phyloP scores from a whole-genome alignment of 1,140 invertebrate genomes.

The Anastatus disparis region DNA sequence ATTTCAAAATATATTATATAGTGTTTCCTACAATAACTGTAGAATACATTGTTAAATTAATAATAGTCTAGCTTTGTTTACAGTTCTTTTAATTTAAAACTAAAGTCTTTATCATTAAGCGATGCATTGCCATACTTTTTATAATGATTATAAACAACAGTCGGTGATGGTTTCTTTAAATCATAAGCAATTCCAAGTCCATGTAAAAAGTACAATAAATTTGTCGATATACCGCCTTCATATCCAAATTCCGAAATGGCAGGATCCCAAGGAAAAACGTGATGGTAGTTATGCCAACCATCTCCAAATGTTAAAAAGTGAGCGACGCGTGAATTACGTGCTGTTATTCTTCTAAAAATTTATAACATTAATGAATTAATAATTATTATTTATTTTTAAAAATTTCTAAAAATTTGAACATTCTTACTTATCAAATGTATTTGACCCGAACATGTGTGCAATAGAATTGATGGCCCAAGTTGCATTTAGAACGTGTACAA shows the following conservation, averaged over 20 bases:
- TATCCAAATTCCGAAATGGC: slow-evolving; percentile 84
- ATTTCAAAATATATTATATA: no score
- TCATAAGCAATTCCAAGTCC: slow-evolving; percentile 86
- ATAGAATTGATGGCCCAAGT: slow-evolving; percentile 80
- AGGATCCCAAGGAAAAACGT: slow-evolving; percentile 91
- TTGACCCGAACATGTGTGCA: slow-evolving; percentile 75
- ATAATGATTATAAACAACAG: slow-evolving; percentile 74
- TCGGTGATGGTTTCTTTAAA: slow-evolving; percentile 78
- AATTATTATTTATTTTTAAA: neutral
- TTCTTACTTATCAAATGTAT: slow-evolving; percentile 74
- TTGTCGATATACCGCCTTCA: slow-evolving; percentile 80
- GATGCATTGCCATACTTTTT: slow-evolving; percentile 78
- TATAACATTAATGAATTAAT: slow-evolving; percentile 46
- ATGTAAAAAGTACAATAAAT: slow-evolving; percentile 83
- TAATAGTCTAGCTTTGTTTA: no score
- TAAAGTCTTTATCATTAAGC: no score
- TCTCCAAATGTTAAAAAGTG: slow-evolving; percentile 76
- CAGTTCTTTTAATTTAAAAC: no score
- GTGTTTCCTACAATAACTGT: no score
- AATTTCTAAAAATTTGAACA: neutral
- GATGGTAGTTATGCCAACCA: slow-evolving; percentile 96
- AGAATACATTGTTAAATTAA: no score
- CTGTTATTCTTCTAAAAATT: slow-evolving; percentile 74
- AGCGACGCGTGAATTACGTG: slow-evolving; percentile 73
- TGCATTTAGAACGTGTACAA: slow-evolving; percentile 71